Evolutionary conservation across 2,888 invertebrate genomes (phyloP).

Genomic region (Drosophila neotestacea): DNA sequence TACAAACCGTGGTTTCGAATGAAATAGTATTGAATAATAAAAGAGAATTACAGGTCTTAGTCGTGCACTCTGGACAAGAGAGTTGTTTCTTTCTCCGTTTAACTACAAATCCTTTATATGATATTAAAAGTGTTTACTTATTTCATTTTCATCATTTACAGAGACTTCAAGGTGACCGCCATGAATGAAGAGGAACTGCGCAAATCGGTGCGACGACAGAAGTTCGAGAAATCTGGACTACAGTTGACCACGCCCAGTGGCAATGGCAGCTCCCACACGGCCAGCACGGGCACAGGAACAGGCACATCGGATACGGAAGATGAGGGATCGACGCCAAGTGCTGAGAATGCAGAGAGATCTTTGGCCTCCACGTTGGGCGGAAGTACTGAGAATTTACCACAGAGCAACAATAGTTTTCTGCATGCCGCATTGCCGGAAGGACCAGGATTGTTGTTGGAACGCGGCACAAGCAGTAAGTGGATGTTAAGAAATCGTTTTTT

Average conservation of each 20-base stretch:
- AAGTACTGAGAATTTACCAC: constrained; percentile 88
- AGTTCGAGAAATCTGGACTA: constrained; percentile 87
- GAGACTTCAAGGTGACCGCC: constrained; percentile 94
- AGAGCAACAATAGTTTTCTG: constrained; percentile 83
- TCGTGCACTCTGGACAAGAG: no score
- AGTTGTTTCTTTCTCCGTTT: no score
- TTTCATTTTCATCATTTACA: constrained; percentile 82
- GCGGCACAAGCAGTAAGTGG: constrained; percentile 83
- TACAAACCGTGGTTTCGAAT: no score
- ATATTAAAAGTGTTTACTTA: no score
- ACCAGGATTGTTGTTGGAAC: constrained; percentile 83
- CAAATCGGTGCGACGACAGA: constrained; percentile 90
- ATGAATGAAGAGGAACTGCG: constrained; percentile 94
- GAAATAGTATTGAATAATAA: no score
- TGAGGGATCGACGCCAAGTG: constrained; percentile 92
- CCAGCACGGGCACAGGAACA: constrained; percentile 87
- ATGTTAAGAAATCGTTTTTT: no score
- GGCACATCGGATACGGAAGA: constrained; percentile 92
- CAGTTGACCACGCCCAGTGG: constrained; percentile 78
- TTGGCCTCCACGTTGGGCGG: constrained; percentile 89
- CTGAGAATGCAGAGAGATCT: constrained; percentile 91
- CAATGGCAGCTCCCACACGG: constrained; percentile 85
- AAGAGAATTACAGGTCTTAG: no score
- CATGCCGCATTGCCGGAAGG: constrained; percentile 85
- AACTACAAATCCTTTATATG: background rate